Percentiles rank a stretch among this genome's conserved stretches.
Evolutionary conservation across 2,113 vertebrate species (phyloP).

Genomic region (Sinosuthora webbiana): DNA sequence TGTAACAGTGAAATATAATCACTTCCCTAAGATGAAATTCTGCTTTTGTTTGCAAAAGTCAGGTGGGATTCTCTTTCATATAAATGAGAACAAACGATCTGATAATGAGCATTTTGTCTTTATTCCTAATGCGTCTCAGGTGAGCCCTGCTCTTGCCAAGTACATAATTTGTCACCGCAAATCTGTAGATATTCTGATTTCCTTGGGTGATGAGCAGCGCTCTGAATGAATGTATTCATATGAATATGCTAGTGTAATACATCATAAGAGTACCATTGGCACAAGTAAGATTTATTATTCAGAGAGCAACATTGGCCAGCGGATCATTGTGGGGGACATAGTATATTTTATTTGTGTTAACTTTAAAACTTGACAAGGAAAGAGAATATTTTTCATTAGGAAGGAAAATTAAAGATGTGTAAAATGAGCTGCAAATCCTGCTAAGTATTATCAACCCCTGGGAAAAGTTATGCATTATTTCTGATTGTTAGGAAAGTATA

Average conservation of each 20-base stretch:
- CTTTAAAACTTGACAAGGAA: neutral
- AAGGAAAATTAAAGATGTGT: neutral
- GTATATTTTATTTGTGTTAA: neutral
- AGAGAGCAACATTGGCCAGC: neutral
- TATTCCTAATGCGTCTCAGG: neutral
- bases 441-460: neutral
- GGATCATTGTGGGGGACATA: neutral
- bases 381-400: neutral
- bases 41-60: constrained; percentile 4
- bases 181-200: neutral
- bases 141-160: neutral
- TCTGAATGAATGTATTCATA: neutral
- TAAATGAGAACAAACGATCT: neutral
- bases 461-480: neutral
- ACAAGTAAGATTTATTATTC: neutral
- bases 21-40: neutral
- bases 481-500: neutral
- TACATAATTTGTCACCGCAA: neutral
- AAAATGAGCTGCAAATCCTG: neutral
- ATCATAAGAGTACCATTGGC: neutral
- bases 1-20: neutral
- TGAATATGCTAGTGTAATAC: neutral
- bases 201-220: neutral
- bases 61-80: neutral
- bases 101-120: neutral